These are phyloP conservation scores for Drosophila emarginata DNA, from an alignment of 2,888 invertebrate species.

Conservation along the genomic window DNA sequence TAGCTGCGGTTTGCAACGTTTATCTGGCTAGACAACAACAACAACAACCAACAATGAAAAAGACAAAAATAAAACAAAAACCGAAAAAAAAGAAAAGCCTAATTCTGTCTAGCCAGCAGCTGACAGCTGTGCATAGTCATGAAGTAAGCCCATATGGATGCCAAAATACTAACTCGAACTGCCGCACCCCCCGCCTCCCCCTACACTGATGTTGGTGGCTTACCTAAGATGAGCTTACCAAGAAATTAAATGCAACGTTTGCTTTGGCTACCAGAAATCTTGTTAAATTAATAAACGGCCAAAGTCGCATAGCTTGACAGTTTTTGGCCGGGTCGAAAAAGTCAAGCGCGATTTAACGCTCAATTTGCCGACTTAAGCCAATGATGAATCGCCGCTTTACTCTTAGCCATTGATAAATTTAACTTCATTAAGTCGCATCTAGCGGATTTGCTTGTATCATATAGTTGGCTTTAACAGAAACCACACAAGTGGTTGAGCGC, in stretches of 20 bases:
- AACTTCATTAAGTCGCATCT: conserved; percentile 64
- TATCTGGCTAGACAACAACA: conserved; percentile 66
- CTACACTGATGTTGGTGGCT: too few relatives aligned
- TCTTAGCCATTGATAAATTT: conserved; percentile 68
- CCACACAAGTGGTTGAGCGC: conserved; percentile 55
- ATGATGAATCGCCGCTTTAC: conserved; percentile 38
- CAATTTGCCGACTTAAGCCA: conserved; percentile 55
- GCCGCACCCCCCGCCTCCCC: not conserved
- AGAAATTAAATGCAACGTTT: conserved; percentile 70
- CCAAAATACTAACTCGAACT: conserved; percentile 3
- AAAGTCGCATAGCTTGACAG: conserved; percentile 49
- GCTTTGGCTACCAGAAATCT: conserved; percentile 36
- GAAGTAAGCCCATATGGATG: conserved; percentile 20
- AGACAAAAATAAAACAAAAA: not conserved
- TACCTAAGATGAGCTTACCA: conserved; percentile 45
- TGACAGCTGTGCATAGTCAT: conserved; percentile 53
- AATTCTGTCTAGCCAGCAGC: conserved; percentile 73
- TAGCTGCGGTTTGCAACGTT: conserved; percentile 35
- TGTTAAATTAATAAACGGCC: conserved; percentile 70
- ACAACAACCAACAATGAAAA: conserved; percentile 32
- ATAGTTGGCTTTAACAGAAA: conserved; percentile 36
- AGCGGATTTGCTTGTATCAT: conserved; percentile 25
- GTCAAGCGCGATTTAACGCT: conserved; percentile 66
- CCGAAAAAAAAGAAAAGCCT: conserved; percentile 40
- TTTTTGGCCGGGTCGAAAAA: conserved; percentile 32